Evolutionary conservation across 1,140 invertebrate genomes (phyloP).

Genomic region (Holotrichia oblita): DNA sequence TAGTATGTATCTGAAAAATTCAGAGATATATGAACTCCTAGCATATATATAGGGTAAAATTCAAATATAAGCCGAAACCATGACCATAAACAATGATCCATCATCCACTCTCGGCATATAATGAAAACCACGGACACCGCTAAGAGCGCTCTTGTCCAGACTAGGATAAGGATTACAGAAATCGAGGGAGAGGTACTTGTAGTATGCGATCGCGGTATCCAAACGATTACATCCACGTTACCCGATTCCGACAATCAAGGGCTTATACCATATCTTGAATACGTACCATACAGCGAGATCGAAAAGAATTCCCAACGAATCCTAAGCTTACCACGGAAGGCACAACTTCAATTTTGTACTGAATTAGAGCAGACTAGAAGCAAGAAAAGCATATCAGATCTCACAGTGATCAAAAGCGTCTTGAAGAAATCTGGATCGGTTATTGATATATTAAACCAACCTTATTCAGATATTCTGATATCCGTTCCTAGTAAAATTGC

Average conservation of each 20-base stretch:
- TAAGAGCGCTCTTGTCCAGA: slow-evolving; percentile 22
- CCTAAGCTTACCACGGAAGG: slow-evolving; percentile 38
- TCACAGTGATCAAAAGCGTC: background rate
- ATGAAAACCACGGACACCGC: slow-evolving; percentile 7
- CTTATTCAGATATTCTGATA: too few relatives aligned
- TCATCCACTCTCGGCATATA: background rate
- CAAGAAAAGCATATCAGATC: background rate
- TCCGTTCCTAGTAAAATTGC: background rate
- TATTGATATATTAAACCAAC: background rate
- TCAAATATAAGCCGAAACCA: background rate
- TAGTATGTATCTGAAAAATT: background rate
- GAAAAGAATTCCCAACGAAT: slow-evolving; percentile 29
- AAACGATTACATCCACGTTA: slow-evolving; percentile 31
- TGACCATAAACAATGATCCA: background rate
- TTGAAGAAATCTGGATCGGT: slow-evolving; percentile 20
- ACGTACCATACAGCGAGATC: slow-evolving; percentile 39
- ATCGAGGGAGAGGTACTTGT: slow-evolving; percentile 2
- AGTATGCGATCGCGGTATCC: slow-evolving; percentile 35
- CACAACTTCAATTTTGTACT: slow-evolving; percentile 14
- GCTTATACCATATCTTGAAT: slow-evolving; percentile 34
- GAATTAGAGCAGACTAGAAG: background rate
- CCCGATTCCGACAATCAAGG: background rate
- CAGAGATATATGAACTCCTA: background rate
- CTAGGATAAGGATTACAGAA: slow-evolving; percentile 26
- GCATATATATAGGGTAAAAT: background rate